Evolutionary conservation across 2,113 vertebrate genomes (phyloP).

Genomic region (Lampris megalopsis): DNA sequence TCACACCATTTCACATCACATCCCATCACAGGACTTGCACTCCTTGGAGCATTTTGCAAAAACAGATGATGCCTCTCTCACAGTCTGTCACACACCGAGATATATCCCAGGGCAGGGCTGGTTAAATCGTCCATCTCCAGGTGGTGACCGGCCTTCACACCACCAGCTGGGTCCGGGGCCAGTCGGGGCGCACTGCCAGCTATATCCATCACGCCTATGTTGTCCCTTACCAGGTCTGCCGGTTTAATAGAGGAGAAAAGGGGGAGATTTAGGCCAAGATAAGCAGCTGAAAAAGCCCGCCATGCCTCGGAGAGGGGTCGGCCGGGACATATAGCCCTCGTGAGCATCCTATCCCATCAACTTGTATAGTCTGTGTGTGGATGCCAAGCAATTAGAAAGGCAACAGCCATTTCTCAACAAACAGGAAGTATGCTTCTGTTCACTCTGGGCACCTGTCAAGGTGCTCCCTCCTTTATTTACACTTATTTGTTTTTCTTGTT

Average conservation of each 20-base stretch:
- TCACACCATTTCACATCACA: conserved; percentile 26
- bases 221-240: conserved; percentile 28
- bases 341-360: neutral
- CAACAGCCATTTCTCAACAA: no score
- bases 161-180: conserved; percentile 10
- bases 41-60: conserved; percentile 22
- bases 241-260: conserved; percentile 6
- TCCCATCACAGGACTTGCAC: conserved; percentile 14
- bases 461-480: no score
- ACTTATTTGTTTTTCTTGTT: no score
- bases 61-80: conserved; percentile 22
- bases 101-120: conserved; percentile 4
- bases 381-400: no score
- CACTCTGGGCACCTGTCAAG: no score
- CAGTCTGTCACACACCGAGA: conserved; percentile 4
- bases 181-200: conserved; percentile 4
- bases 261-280: conserved; percentile 17
- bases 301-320: conserved; percentile 33
- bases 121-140: conserved; percentile 24
- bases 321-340: conserved; percentile 19
- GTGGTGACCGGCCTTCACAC: neutral
- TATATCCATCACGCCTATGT: conserved; percentile 24
- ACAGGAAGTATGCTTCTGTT: no score
- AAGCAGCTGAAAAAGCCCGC: conserved; percentile 17
- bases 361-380: no score